A percentile compares a stretch with the other conserved stretches of the same genome.
These are phyloP conservation scores for Acleris laterana DNA, from an alignment of 2,888 invertebrate genomes.

Conservation along the genomic window DNA sequence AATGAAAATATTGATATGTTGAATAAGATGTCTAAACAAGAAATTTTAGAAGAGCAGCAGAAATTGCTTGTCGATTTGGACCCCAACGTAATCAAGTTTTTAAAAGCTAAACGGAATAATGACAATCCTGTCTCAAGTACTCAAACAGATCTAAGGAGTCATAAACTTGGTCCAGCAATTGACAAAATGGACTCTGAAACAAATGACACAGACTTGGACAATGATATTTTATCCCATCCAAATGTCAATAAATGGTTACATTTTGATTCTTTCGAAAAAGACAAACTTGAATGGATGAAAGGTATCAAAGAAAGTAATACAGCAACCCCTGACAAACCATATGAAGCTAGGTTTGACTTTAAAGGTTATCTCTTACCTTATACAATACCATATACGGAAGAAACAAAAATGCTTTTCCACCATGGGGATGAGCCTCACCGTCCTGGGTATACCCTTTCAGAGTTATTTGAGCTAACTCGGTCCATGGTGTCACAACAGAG, in stretches of 20 bases:
- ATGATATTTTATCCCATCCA: slow-evolving; percentile 85
- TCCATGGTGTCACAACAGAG: slow-evolving; percentile 93
- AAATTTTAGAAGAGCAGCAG: slow-evolving; percentile 90
- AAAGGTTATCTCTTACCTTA: slow-evolving; percentile 91
- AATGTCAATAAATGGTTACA: slow-evolving; percentile 90
- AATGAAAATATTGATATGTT: slow-evolving; percentile 88
- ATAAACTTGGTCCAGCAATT: slow-evolving; percentile 27
- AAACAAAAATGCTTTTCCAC: slow-evolving; percentile 89
- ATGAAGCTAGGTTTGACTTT: slow-evolving; percentile 93
- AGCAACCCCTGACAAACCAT: slow-evolving; percentile 84
- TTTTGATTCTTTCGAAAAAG: slow-evolving; percentile 93
- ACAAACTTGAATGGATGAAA: slow-evolving; percentile 96
- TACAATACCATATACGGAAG: slow-evolving; percentile 82
- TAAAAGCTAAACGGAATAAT: slow-evolving; percentile 71
- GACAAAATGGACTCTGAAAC: slow-evolving; percentile 60
- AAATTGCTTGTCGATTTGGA: slow-evolving; percentile 86
- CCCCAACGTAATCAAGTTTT: slow-evolving; percentile 87
- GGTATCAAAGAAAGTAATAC: slow-evolving; percentile 84
- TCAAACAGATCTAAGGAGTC: slow-evolving; percentile 36
- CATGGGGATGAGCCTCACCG: slow-evolving; percentile 96
- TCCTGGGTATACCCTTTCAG: slow-evolving; percentile 95
- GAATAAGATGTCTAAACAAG: slow-evolving; percentile 87
- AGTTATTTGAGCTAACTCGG: slow-evolving; percentile 91
- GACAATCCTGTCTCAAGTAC: slow-evolving; percentile 28
- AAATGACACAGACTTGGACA: slow-evolving; percentile 73